Percentiles rank a stretch among this genome's conserved stretches.
Conservation (phyloP, 1,140 invertebrate species). For the Drosophila willistoni region DNA sequence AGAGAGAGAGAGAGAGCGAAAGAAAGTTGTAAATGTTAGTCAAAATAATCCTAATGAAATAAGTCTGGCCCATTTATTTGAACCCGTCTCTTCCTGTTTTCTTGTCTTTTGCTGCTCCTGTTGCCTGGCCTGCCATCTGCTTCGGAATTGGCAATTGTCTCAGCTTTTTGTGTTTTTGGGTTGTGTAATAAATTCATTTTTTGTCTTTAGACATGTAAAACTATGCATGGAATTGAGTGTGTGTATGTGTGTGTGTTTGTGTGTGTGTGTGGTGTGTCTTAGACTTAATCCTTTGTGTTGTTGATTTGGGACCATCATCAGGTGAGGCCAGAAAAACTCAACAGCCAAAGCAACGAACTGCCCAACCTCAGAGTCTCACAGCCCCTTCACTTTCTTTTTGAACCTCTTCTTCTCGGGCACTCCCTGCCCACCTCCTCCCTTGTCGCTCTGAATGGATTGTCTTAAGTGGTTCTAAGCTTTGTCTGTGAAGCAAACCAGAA, state of each 20-base stretch:
- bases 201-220: conserved; percentile 76
- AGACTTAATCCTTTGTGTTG: conserved; percentile 79
- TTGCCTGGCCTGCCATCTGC: conserved; percentile 19
- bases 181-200: conserved; percentile 81
- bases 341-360: conserved; percentile 31
- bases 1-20: background rate
- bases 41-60: conserved; percentile 80
- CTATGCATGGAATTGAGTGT: conserved; percentile 53
- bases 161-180: conserved; percentile 69
- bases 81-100: conserved; percentile 36
- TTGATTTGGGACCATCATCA: conserved; percentile 73
- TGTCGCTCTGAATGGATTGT: conserved; percentile 67
- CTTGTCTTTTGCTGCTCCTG: background rate
- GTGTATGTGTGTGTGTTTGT: conserved; percentile 20
- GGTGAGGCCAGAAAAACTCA: conserved; percentile 56
- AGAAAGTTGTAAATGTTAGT: conserved; percentile 52
- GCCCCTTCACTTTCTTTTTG: conserved; percentile 11
- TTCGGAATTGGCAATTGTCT: conserved; percentile 69
- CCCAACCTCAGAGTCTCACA: conserved; percentile 47
- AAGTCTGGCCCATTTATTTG: conserved; percentile 79
- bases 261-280: conserved; percentile 56
- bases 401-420: background rate
- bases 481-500: conserved; percentile 81
- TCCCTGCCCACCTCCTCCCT: background rate
- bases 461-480: conserved; percentile 81